phyloP scores from a whole-genome alignment of 2,888 invertebrate species.

The Melitaea athalia region DNA sequence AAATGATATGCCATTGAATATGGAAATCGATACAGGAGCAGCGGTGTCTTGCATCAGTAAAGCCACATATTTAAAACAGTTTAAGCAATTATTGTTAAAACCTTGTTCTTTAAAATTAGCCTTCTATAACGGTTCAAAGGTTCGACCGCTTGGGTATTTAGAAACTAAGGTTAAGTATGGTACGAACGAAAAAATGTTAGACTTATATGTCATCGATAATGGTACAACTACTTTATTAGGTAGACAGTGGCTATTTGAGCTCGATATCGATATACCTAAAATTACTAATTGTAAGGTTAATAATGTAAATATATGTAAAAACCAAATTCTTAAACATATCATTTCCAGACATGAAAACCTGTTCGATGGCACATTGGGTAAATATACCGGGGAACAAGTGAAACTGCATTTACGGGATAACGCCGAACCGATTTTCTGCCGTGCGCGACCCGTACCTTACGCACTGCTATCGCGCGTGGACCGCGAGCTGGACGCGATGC shows the following conservation, averaged over 20 bases:
- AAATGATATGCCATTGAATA: slow-evolving; percentile 28
- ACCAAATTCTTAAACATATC: too few species aligned
- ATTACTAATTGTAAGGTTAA: neutral
- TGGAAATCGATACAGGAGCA: slow-evolving; percentile 45
- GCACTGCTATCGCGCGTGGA: slow-evolving; percentile 42
- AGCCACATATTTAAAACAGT: slow-evolving; percentile 35
- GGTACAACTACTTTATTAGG: slow-evolving; percentile 38
- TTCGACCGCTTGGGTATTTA: slow-evolving; percentile 37
- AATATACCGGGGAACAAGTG: slow-evolving; percentile 38
- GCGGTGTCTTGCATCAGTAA: slow-evolving; percentile 43
- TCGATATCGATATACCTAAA: slow-evolving; percentile 29
- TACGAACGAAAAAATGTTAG: slow-evolving; percentile 25
- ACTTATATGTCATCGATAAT: slow-evolving; percentile 36
- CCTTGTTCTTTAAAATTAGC: slow-evolving; percentile 19
- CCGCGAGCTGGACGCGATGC: slow-evolving; percentile 43
- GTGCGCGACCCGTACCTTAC: slow-evolving; percentile 42
- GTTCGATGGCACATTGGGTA: slow-evolving; percentile 36
- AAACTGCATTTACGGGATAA: slow-evolving; percentile 38
- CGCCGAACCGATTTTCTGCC: slow-evolving; percentile 39
- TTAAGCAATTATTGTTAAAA: slow-evolving; percentile 28
- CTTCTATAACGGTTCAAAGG: slow-evolving; percentile 38
- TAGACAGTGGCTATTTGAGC: slow-evolving; percentile 38
- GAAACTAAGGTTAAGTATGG: slow-evolving; percentile 27
- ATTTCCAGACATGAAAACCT: too few species aligned
- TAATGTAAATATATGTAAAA: too few species aligned